These are phyloP conservation scores for Zaprionus gabonicus DNA, from an alignment of 1,140 invertebrate genomes.

Conservation along the genomic window DNA sequence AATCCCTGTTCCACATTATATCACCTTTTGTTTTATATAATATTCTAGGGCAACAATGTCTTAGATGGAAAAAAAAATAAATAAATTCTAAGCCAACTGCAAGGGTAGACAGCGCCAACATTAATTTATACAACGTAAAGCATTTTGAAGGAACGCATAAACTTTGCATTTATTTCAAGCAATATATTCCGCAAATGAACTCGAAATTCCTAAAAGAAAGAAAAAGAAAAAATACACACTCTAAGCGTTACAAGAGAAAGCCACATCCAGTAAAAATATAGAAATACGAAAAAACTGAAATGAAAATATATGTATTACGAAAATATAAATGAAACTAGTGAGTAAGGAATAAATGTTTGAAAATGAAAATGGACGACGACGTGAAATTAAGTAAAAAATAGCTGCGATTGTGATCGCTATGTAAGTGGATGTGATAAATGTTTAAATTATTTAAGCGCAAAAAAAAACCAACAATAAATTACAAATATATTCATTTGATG, in stretches of 20 bases:
- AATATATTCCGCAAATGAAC: slow-evolving; percentile 74
- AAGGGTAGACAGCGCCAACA: slow-evolving; percentile 1
- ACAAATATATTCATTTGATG: slow-evolving; percentile 54
- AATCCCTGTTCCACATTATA: no score
- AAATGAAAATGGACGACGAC: slow-evolving; percentile 21
- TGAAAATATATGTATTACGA: slow-evolving; percentile 52
- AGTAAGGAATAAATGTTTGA: slow-evolving; percentile 38
- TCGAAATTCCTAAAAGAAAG: slow-evolving; percentile 71
- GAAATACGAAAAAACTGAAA: slow-evolving; percentile 6
- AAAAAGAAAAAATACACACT: slow-evolving; percentile 40
- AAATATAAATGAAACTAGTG: slow-evolving; percentile 43
- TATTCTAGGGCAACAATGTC: background rate
- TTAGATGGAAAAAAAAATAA: slow-evolving; percentile 21
- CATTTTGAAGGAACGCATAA: slow-evolving; percentile 32
- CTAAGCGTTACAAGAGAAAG: slow-evolving; percentile 55
- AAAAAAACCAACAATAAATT: slow-evolving; percentile 60
- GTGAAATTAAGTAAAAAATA: slow-evolving; percentile 43
- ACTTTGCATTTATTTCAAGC: slow-evolving; percentile 31
- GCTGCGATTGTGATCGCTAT: slow-evolving; percentile 78
- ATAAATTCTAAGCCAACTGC: background rate
- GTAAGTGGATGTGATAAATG: slow-evolving; percentile 84
- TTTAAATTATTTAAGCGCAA: slow-evolving; percentile 81
- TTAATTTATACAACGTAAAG: slow-evolving; percentile 29
- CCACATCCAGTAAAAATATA: slow-evolving; percentile 43
- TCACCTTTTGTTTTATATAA: background rate